These are phyloP conservation scores for Plestiodon gilberti DNA, from an alignment of 2,113 vertebrate genomes.

Conservation along the genomic window DNA sequence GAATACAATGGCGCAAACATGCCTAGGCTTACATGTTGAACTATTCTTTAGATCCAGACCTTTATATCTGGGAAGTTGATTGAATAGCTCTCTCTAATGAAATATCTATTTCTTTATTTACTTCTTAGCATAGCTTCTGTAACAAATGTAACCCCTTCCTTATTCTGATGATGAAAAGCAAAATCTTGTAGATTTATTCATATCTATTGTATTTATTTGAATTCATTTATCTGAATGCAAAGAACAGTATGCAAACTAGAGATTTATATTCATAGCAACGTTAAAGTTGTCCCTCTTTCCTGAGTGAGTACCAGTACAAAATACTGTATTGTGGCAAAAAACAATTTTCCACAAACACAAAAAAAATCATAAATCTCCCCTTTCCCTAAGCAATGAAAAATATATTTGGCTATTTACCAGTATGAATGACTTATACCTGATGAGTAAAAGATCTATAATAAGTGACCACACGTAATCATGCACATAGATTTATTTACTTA, in stretches of 20 bases:
- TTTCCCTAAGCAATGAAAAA: not conserved
- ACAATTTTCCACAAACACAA: not conserved
- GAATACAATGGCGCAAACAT: too few relatives aligned
- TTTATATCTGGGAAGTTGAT: not conserved
- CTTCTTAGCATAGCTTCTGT: not conserved
- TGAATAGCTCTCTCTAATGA: not conserved
- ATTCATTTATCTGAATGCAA: not conserved
- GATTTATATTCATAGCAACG: not conserved
- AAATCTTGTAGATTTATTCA: not conserved
- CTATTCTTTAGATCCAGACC: not conserved
- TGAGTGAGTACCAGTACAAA: not conserved
- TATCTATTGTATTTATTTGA: not conserved
- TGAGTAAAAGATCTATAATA: not conserved
- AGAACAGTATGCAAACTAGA: not conserved
- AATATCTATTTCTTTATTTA: not conserved
- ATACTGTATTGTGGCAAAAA: not conserved
- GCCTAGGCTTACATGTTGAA: not conserved
- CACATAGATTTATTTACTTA: not conserved
- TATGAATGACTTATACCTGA: not conserved
- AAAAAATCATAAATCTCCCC: not conserved
- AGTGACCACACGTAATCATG: slow-evolving; percentile 2
- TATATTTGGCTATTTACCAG: not conserved
- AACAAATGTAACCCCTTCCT: not conserved
- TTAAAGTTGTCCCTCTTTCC: not conserved
- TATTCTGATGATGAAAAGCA: not conserved